Conservation (phyloP, 2,888 invertebrate species). For the Acrobasis repandana region DNA sequence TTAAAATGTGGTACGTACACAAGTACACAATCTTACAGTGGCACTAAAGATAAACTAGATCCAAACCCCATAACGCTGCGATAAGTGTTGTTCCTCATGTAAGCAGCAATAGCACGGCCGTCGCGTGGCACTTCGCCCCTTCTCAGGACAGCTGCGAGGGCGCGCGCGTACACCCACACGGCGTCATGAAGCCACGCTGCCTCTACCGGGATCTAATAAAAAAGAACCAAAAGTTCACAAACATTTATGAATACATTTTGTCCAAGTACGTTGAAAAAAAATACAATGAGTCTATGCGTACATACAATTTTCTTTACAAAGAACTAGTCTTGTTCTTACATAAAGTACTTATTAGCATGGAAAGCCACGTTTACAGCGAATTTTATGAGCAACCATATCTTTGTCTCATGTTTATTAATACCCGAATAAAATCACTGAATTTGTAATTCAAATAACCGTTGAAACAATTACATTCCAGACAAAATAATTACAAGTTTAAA, state of each 20-base stretch:
- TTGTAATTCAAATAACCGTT: slow-evolving; percentile 13
- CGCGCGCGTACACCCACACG: slow-evolving; percentile 94
- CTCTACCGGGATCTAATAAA: slow-evolving; percentile 89
- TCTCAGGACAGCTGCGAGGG: slow-evolving; percentile 87
- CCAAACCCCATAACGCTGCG: slow-evolving; percentile 91
- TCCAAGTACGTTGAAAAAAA: too few species aligned
- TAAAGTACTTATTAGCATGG: background rate
- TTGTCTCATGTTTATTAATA: slow-evolving; percentile 12
- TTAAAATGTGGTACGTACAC: too few species aligned
- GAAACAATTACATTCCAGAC: slow-evolving; percentile 2
- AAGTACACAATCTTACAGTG: too few species aligned
- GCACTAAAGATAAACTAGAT: background rate
- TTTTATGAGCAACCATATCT: background rate
- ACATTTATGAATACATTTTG: too few species aligned
- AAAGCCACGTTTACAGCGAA: background rate
- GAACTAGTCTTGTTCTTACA: too few species aligned
- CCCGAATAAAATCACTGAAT: slow-evolving; percentile 16
- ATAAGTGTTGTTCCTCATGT: slow-evolving; percentile 90
- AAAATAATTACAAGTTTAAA: background rate
- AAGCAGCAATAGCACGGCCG: slow-evolving; percentile 90
- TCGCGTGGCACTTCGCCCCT: slow-evolving; percentile 88
- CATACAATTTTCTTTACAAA: too few species aligned
- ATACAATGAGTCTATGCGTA: too few species aligned
- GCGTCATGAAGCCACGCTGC: slow-evolving; percentile 97
- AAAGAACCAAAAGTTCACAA: too few species aligned